Base-by-base conservation (phyloP, 1,140 invertebrate species). In the Vollenhovia emeryi region DNA sequence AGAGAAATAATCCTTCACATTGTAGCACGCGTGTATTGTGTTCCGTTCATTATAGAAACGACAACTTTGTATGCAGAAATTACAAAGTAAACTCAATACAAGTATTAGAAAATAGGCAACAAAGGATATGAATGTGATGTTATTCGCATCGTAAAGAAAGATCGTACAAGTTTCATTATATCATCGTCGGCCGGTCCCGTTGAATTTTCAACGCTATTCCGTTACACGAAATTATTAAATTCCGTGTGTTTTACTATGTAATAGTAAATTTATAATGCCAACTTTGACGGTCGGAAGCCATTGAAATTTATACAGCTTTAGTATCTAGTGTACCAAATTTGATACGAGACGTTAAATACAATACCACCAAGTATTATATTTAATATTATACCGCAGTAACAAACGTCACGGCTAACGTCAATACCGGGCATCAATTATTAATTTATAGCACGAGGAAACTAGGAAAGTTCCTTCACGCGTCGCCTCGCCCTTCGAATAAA, bases 301-400 rank as follows among this genome's bases (percentile, higher is more conserved):
- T 75, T 75, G 45, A 75, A 60, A 59, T 75, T 57, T 59, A 60
- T 75, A 60, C 24, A 57, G 45, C 36, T 57, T 48, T 66, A 43
- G 40, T 27, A 76, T 62, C 21, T 48, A 59, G 50, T 64, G n/a
- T 64, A 64, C n/a, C 30, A 43, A 82, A 74, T 40, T 52, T 15
- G 27, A 80, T 82, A 82, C 59, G 33, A 71, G 15, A 69, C 48
- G 40, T 36, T 79, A 68, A 74, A 74, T 62, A 57, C 33, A 76
- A 76, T 62, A 76, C 13, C 62, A 11, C 11, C 11, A 52, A 52
- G 30, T 76, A 62, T 62, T 62, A 43, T 21, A 76, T 76, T 75
- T 76, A 62, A 62, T 62, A 76, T 40, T 43, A n/a, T n/a, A 76
- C 48, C 27, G 43, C 50, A 40, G 40, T 30, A 62, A 62, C 36